phyloP scores from a whole-genome alignment of 2,797 vertebrate genomes.

The Hydrophis major region DNA sequence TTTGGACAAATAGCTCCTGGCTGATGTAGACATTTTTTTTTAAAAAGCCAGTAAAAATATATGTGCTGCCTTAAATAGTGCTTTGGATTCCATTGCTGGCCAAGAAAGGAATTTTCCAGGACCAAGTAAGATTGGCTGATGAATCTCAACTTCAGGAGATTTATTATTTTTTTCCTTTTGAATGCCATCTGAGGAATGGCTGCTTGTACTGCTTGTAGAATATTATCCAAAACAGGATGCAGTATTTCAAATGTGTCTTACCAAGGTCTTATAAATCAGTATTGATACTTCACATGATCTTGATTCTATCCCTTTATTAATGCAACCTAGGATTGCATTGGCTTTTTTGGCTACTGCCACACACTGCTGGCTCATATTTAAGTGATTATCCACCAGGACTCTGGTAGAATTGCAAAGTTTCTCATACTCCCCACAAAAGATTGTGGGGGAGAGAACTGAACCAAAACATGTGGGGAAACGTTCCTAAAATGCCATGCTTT shows the following conservation, averaged over 20 bases:
- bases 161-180: not conserved
- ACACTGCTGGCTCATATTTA: not conserved
- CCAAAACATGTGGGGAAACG: not conserved
- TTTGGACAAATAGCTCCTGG: not conserved
- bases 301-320: not conserved
- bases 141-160: not conserved
- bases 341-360: not conserved
- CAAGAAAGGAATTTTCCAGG: slow-evolving; percentile 10
- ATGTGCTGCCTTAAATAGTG: not conserved
- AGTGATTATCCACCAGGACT: not conserved
- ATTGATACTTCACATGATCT: not conserved
- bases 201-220: not conserved
- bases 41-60: not conserved
- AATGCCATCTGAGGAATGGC: not conserved
- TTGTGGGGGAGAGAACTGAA: not conserved
- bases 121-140: not conserved
- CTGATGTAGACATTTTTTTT: slow-evolving; percentile 7
- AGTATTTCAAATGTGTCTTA: not conserved
- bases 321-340: not conserved
- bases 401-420: not conserved
- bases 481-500: not conserved
- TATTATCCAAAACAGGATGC: not conserved
- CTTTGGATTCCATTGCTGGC: not conserved
- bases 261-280: not conserved
- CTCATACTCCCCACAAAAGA: not conserved